Percentiles rank a stretch among this genome's conserved stretches.
Evolutionary conservation across 2,113 vertebrate species (phyloP).

Genomic region (Alethe diademata): DNA sequence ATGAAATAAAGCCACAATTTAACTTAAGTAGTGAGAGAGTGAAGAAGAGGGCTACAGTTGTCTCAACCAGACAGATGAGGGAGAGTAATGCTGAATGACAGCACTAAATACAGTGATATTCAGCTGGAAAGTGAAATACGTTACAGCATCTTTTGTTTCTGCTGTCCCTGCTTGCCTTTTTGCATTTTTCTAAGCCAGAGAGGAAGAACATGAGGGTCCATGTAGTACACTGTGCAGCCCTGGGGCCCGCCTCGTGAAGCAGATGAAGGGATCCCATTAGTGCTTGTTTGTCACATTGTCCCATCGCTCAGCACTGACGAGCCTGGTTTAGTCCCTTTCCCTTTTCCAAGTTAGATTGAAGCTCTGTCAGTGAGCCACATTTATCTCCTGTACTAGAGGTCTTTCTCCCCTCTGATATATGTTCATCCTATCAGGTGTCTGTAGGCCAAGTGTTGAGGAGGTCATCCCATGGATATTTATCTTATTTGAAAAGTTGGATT

Average conservation of each 20-base stretch:
- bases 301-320: accelerated
- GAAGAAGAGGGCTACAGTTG: not conserved
- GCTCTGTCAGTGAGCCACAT: not conserved
- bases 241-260: not conserved
- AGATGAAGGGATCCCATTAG: not conserved
- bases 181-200: not conserved
- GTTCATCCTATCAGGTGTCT: not conserved
- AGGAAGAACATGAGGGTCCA: accelerated
- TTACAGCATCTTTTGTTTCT: not conserved
- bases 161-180: not conserved
- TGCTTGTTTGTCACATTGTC: too few species aligned
- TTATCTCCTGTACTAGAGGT: not conserved
- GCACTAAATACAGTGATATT: not conserved
- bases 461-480: not conserved
- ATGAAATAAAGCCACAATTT: not conserved
- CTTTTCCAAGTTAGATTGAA: not conserved
- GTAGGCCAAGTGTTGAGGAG: not conserved
- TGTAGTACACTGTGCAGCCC: not conserved
- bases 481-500: not conserved
- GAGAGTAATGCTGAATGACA: not conserved
- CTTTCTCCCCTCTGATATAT: not conserved
- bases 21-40: not conserved
- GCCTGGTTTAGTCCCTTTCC: not conserved
- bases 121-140: not conserved
- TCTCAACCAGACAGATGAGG: not conserved